Evolutionary conservation across 1,140 invertebrate species (phyloP), one percentile per base, ranked within the genome.

Genomic region (Oryzaephilus surinamensis): DNA sequence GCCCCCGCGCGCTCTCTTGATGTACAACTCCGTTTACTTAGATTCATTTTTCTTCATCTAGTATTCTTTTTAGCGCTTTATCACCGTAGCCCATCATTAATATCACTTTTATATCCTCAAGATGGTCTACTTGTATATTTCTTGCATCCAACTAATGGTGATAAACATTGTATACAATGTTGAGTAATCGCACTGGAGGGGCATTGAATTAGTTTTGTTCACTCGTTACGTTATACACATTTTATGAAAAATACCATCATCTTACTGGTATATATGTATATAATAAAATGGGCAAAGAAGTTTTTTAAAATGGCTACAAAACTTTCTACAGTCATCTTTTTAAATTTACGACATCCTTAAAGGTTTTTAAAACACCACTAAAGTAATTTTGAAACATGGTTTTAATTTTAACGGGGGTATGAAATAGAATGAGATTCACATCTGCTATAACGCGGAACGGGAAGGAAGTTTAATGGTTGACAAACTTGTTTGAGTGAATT

Each of bases 71-170:
- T 37, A 31, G 38, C 49, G 47, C 46, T 58, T 55, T 58, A 58
- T 57, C 52, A 57, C 52, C 52, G 48, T 43, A 35, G 44, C 43
- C n/a, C 36, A 57, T 59, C 58, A 59, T 61, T 61, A 61, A 61
- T 61, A 59, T 61, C 58, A 61, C 58, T 61, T 61, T 61, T 59
- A 58, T 58, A 57, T 58, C 54, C 57, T 59, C 54, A 45, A 57
- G 53, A 52, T 58, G 54, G 47, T 53, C 47, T 50, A 45, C 48
- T 56, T 58, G 51, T 55, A 52, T 55, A 53, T 50, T 51, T 55
- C 53, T 52, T 58, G 48, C 55, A 55, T 53, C 47, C 44, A 38
- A 38, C 48, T 61, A 61, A 61, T 61, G 55, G 57, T 59, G 57
- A 61, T 59, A 61, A 61, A 61, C 58, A 61, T 59, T 50, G 51